These are phyloP conservation scores for Oncopodura yosiiana DNA, from an alignment of 1,140 invertebrate species.

Conservation along the genomic window DNA sequence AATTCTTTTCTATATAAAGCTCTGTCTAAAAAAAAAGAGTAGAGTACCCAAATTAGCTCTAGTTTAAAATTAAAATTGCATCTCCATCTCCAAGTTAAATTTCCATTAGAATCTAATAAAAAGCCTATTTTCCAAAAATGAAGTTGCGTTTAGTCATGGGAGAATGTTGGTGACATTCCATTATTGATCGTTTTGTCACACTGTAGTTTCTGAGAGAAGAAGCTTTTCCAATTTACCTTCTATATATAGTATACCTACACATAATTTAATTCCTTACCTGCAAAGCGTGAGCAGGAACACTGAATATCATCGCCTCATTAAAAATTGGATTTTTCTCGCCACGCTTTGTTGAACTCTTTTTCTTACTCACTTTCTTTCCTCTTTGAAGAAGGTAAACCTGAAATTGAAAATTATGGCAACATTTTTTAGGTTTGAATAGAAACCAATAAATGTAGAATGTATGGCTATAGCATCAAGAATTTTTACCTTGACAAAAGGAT, in stretches of 20 bases:
- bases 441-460: not conserved
- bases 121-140: too few species aligned
- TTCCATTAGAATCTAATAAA: too few species aligned
- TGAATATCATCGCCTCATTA: constrained; percentile 71
- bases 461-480: not conserved
- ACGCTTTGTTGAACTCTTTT: constrained; percentile 59
- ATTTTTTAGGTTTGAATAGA: not conserved
- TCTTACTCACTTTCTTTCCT: constrained; percentile 65
- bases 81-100: too few species aligned
- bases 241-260: too few species aligned
- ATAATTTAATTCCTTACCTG: constrained; percentile 42
- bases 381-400: constrained; percentile 65
- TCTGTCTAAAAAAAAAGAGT: too few species aligned
- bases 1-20: too few species aligned
- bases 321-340: constrained; percentile 62
- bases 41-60: too few species aligned
- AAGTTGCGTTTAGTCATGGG: too few species aligned
- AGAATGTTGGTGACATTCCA: too few species aligned
- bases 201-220: too few species aligned
- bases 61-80: too few species aligned
- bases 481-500: constrained; percentile 49
- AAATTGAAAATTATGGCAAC: constrained; percentile 27
- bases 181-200: not conserved
- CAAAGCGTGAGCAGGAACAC: constrained; percentile 54
- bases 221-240: too few species aligned